A percentile compares a stretch with the other conserved stretches of the same genome.
These are phyloP conservation scores for Alouatta palliata DNA, from an alignment of 2,113 vertebrate genomes.

Conservation along the genomic window DNA sequence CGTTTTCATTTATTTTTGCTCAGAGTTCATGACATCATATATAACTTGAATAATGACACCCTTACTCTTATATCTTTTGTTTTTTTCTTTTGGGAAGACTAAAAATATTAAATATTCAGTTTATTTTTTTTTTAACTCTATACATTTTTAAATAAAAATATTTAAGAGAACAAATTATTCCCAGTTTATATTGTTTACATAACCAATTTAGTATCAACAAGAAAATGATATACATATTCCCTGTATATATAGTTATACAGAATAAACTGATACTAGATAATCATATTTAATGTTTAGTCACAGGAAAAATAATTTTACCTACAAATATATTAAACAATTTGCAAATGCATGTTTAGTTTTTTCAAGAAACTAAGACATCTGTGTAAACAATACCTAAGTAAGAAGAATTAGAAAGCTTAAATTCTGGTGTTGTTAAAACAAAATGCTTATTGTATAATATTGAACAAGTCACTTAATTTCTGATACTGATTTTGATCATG, in stretches of 20 bases:
- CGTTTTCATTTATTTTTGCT: neutral
- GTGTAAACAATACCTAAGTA: neutral
- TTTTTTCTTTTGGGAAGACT: neutral
- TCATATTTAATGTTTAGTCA: neutral
- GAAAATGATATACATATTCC: neutral
- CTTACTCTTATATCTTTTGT: neutral
- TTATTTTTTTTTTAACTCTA: neutral
- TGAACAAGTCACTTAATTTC: neutral
- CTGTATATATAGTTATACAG: neutral
- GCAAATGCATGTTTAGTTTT: neutral
- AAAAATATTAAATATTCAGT: neutral
- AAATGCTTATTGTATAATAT: neutral
- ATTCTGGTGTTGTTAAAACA: neutral
- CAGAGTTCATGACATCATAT: neutral
- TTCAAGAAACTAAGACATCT: neutral
- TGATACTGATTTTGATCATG: neutral
- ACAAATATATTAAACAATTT: neutral
- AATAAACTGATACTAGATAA: neutral
- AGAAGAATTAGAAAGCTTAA: neutral
- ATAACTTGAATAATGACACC: neutral
- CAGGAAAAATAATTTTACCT: neutral
- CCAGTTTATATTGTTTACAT: neutral
- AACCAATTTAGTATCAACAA: neutral
- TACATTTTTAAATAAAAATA: neutral
- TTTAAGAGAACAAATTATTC: neutral